Base-by-base conservation (phyloP, 1,140 invertebrate species). In the Maniola jurtina region DNA sequence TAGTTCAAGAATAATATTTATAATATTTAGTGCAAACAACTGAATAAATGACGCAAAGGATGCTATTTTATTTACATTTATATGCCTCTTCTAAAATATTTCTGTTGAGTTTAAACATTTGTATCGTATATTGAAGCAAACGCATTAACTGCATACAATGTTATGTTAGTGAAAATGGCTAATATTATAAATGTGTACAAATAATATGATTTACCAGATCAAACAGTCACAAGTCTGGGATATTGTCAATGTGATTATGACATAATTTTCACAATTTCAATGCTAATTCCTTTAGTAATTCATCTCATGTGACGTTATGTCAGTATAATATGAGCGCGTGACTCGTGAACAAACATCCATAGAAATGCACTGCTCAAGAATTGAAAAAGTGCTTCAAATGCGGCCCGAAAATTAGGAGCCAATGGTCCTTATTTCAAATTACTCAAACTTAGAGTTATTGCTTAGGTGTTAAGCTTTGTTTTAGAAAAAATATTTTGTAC, bases 251-350 rank as follows among this genome's bases (percentile, higher is more conserved):
- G n/a, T 38, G 14, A 66, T 66, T 40, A 14, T 40, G n/a, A 36
- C 14, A 38, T 42, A 60, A 66, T 66, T 65, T 59, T 64, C 55
- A 64, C 45, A 45, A 25, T 40, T 38, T 35, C 57, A 66, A 60
- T 54, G 57, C 38, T 45, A 60, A 61, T 13, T 42, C 50, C 6
- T 57, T 3, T 40, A 15, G 6, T 36, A 48, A 48, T 48, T 48
- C 45, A 14, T 6, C 6, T 65, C 64, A 60, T 54, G 45, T 66
- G 64, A 66, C 25, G 47, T 48, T 48, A 5, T n/a, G 25, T 42
- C 8, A 48, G 6, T 14, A 9, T n/a, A 25, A 2, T 25, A 25
- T 25, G 35, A 8, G 33, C 57, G 58, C 45, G 63, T 65, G 63
- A 59, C 56, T 61, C 34, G 59, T 40, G 8, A 14, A 57, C n/a